A percentile compares a stretch with the other conserved stretches of the same genome.
Evolutionary conservation across 2,113 vertebrate genomes (phyloP).

Genomic region (Globicephala melas): DNA sequence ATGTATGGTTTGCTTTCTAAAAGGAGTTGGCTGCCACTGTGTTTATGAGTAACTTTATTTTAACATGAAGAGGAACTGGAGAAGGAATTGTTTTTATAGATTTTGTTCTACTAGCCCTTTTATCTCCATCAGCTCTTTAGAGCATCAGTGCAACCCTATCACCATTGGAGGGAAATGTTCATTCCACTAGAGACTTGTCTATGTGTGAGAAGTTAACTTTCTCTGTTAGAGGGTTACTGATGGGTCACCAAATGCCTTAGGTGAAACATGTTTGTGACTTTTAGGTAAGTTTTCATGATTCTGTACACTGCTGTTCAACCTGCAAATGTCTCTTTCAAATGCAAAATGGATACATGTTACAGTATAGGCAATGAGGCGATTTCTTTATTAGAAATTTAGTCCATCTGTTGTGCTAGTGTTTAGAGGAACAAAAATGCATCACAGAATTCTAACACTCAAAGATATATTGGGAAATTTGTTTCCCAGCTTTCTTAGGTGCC

Average conservation of each 20-base stretch:
- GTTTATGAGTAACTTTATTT: slow-evolving; percentile 26
- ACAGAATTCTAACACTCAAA: not conserved
- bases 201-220: slow-evolving; percentile 30
- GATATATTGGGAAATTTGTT: not conserved
- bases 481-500: not conserved
- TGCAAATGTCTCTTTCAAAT: slow-evolving; percentile 49
- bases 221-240: not conserved
- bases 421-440: not conserved
- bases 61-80: slow-evolving; percentile 22
- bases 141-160: not conserved
- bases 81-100: slow-evolving; percentile 19
- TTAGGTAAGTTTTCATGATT: slow-evolving; percentile 37
- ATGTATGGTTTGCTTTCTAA: slow-evolving; percentile 16
- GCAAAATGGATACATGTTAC: slow-evolving; percentile 22
- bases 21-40: not conserved
- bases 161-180: not conserved
- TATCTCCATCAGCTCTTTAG: slow-evolving; percentile 25
- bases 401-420: slow-evolving; percentile 7
- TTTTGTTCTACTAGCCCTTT: not conserved
- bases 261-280: slow-evolving; percentile 11
- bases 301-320: not conserved
- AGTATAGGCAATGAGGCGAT: not conserved
- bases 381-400: slow-evolving; percentile 19
- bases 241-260: not conserved
- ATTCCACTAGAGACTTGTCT: not conserved